phyloP scores from a whole-genome alignment of 2,888 invertebrate species.

The Leucophenga maculata region DNA sequence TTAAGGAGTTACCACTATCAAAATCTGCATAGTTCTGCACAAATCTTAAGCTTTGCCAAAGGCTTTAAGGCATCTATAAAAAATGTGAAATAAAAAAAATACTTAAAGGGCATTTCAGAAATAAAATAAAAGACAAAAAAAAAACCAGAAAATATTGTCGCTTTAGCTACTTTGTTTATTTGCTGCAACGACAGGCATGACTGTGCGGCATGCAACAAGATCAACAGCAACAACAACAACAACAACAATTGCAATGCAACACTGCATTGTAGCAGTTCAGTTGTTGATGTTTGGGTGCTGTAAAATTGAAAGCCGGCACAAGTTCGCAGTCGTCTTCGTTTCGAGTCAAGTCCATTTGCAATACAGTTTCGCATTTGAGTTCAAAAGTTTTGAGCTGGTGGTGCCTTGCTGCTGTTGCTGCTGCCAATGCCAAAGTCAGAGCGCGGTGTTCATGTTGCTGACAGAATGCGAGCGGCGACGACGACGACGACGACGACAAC shows the following conservation, averaged over 20 bases:
- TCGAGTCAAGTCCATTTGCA: constrained; percentile 29
- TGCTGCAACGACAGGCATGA: background rate
- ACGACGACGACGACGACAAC: background rate
- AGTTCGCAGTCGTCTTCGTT: constrained; percentile 66
- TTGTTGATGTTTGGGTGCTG: constrained; percentile 19
- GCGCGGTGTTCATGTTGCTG: constrained; percentile 6
- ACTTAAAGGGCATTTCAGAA: background rate
- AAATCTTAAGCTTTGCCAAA: background rate
- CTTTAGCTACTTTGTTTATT: constrained; percentile 39
- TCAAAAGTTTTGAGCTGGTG: constrained; percentile 61
- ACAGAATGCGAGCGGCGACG: constrained; percentile 24
- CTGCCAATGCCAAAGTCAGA: constrained; percentile 50
- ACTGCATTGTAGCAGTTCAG: constrained; percentile 1
- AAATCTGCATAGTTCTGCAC: background rate
- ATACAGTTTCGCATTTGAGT: constrained; percentile 38
- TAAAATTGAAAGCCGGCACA: constrained; percentile 69
- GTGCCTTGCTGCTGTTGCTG: constrained; percentile 40
- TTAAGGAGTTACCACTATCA: background rate
- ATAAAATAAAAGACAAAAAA: constrained; percentile 23
- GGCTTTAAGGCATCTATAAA: background rate
- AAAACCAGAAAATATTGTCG: constrained; percentile 64
- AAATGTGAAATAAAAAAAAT: background rate
- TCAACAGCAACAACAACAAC: constrained; percentile 27
- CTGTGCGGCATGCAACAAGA: no score
- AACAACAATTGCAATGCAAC: constrained; percentile 27